A percentile compares a stretch with the other conserved stretches of the same genome.
Evolutionary conservation across 2,797 vertebrate species (phyloP).

Genomic region (Muscicapa comitata): DNA sequence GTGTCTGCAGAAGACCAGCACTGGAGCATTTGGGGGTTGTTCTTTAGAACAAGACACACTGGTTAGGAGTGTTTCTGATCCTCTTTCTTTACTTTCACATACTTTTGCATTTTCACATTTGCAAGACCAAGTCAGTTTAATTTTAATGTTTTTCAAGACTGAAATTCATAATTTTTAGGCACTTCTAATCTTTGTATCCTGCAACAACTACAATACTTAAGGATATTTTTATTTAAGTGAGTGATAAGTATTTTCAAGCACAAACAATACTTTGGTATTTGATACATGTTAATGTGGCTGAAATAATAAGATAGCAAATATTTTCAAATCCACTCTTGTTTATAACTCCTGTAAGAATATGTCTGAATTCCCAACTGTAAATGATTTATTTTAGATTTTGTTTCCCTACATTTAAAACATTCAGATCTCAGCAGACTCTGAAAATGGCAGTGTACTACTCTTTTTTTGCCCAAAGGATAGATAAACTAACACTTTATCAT

Average conservation of each 20-base stretch:
- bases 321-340: not conserved
- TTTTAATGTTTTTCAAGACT: not conserved
- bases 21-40: not conserved
- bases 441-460: not conserved
- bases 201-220: not conserved
- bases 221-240: not conserved
- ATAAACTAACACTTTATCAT: slow-evolving; percentile 30
- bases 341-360: not conserved
- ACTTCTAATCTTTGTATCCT: not conserved
- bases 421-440: not conserved
- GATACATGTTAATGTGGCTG: not conserved
- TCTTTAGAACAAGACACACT: not conserved
- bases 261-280: not conserved
- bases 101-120: not conserved
- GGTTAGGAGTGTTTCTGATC: not conserved
- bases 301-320: not conserved
- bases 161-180: not conserved
- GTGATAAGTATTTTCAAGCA: not conserved
- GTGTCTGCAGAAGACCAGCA: not conserved
- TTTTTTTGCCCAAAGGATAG: not conserved
- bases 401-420: not conserved
- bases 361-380: not conserved
- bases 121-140: not conserved
- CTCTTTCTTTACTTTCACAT: not conserved
- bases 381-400: not conserved